Evolutionary conservation across 2,113 vertebrate species (phyloP), one percentile per base, ranked within the genome.

Genomic region (Chloropsis cyanopogon): DNA sequence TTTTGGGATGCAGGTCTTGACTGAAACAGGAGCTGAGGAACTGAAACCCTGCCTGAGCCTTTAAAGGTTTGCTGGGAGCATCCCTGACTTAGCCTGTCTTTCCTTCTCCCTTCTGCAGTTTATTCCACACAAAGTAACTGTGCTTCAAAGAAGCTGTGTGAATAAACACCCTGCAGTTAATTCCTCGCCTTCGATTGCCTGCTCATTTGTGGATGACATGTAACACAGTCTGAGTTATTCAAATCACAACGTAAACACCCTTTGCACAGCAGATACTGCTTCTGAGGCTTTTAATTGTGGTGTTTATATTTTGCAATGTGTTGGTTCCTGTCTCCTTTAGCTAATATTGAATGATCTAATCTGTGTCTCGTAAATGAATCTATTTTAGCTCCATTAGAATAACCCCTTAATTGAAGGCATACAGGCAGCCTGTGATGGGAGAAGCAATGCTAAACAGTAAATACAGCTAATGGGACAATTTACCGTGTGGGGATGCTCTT

Each of bases 311-410:
- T 96, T 91, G 86, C 80, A 82, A 61, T 86, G 56, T 91, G 91
- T 91, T 85, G 72, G 64, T 71, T 86, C 86, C 95, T 97, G 95
- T 96, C 92, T 95, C 82, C 95, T 97, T 95, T 82, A 95, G 96
- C 88, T 94, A 92, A 94, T 95, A 90, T 72, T 95, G 97, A 96
- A 88, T 94, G 93, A 96, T 97, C 95, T 97, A 96, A 96, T 97
- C 96, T 90, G 88, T 93, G 93, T 96, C 95, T 95, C 9, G 11
- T 97, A 97, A 97, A 96, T 50, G 96, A 95, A 96, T 97, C 96
- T 95, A 84, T 94, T 96, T 96, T 95, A 95, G 95, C 84, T 92
- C 49, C 82, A 96, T 96, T 96, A 96, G 95, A 96, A 92, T 91
- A 96, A 94, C 75, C 83, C 79, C 76, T 52, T 97, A 97, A 97